Evolutionary conservation across 1,140 invertebrate species (phyloP).

Genomic region (Diachasma alloeum): DNA sequence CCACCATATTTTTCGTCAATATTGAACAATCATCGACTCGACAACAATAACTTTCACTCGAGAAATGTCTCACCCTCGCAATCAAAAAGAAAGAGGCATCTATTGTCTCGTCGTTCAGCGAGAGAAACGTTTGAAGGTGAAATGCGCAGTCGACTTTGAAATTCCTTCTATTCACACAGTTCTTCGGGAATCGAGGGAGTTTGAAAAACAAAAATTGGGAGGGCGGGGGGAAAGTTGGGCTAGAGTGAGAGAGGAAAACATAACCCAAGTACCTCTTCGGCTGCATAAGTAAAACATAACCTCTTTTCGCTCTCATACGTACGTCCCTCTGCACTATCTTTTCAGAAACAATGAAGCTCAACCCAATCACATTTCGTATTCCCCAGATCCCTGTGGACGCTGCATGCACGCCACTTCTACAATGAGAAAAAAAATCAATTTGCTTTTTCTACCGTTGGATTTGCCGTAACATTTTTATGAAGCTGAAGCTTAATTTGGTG

Average conservation of each 20-base stretch:
- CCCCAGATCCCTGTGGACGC: constrained; percentile 27
- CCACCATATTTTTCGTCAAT: background rate
- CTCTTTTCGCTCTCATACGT: constrained; percentile 22
- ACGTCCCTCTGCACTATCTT: constrained; percentile 13
- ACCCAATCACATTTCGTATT: constrained; percentile 55
- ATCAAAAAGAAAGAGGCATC: background rate
- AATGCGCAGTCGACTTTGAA: background rate
- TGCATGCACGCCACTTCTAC: background rate
- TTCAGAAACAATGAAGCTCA: constrained; percentile 50
- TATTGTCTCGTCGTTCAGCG: background rate
- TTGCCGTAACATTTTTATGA: constrained; percentile 55
- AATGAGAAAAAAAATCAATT: constrained; percentile 28
- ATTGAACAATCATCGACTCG: background rate
- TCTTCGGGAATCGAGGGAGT: background rate
- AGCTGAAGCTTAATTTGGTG: constrained; percentile 53
- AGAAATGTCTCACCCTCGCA: background rate
- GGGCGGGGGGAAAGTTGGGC: background rate
- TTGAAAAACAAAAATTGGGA: background rate
- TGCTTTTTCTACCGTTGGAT: background rate
- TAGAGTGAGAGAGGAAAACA: background rate
- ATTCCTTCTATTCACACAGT: background rate
- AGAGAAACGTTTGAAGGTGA: background rate
- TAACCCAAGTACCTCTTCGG: constrained; percentile 35
- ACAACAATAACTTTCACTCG: background rate
- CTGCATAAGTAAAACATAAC: constrained; percentile 51